A percentile compares a stretch with the other conserved stretches of the same genome.
These are phyloP conservation scores for Agrenia bidenticulata DNA, from an alignment of 2,888 invertebrate species.

Conservation along the genomic window DNA sequence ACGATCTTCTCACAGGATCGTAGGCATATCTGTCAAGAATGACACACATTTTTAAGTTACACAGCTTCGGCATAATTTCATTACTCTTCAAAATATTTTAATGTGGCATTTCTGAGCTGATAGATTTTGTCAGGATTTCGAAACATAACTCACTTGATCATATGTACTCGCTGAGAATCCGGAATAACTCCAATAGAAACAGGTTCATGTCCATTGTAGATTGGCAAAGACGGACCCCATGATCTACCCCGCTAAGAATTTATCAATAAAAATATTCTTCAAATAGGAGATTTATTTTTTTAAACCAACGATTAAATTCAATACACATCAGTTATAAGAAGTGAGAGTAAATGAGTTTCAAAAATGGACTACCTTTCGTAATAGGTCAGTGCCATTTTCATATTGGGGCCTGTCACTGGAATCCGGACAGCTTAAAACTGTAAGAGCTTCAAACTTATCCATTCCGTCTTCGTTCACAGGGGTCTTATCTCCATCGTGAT, in stretches of 20 bases:
- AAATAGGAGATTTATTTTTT: no score
- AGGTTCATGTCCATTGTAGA: constrained; percentile 12
- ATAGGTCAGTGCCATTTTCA: constrained; percentile 5
- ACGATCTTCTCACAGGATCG: constrained; percentile 32
- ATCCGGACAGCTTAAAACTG: constrained; percentile 14
- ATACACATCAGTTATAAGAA: no score
- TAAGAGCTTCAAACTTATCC: background rate
- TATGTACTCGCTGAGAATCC: constrained; percentile 30
- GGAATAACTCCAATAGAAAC: constrained; percentile 38
- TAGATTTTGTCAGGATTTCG: no score
- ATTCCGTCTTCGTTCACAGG: constrained; percentile 37
- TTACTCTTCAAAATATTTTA: no score
- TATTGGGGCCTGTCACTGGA: background rate
- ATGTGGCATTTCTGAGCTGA: no score
- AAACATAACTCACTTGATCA: constrained; percentile 28
- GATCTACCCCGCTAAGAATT: constrained; percentile 18
- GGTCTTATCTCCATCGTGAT: constrained; percentile 39
- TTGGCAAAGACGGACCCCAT: constrained; percentile 14
- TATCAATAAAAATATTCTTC: background rate
- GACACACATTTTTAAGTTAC: background rate
- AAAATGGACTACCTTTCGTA: background rate
- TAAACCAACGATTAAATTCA: no score
- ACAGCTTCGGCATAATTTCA: background rate
- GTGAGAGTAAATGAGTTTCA: no score
- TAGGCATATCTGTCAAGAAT: constrained; percentile 36